Base-by-base conservation (phyloP, 1,140 invertebrate genomes). In the Bursaphelenchus mucronatus region DNA sequence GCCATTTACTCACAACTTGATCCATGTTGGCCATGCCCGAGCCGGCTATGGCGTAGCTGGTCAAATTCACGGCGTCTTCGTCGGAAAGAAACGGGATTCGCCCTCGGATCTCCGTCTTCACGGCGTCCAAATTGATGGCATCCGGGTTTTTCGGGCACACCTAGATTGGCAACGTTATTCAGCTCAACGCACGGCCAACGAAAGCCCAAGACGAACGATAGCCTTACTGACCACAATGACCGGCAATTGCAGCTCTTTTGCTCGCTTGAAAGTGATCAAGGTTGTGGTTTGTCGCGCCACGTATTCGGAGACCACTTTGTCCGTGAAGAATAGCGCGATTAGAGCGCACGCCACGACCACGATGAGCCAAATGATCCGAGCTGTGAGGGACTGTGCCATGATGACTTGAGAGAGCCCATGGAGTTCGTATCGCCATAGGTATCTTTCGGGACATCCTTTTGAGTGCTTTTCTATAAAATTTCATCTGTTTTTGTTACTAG, bases 71-170 rank as follows among this genome's bases (percentile, higher is more conserved):
- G 19, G 57, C 57, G 4, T 59, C 57, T 17, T 44, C 10, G 13
- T 11, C 10, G 21, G 57, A 17, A 11, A 59, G 11, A 7, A 44
- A 44, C 1, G 57, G 57, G n/a, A 59, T 59, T 39, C 30, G 1
- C 13, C 2, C 45, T 2, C 40, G 13, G 19, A 59, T 59, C 30
- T 59, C 57, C 4, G 46, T 2, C 11, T 44, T 59, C 40, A 59
- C 57, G 11, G 11, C 30, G 40, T 59, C 40, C 11, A 59, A 39
- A 17, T 3, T 7, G 11, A 59, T 46, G 17, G 57, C 13, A 39
- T 59, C 57, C 15, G 57, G 57, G 30, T 59, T 59, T 9, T 59
- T 59, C 40, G 57, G 57, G 7, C 57, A 59, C 13, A 59, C 30
- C 30, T 30, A 30, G 2, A 30, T 30, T 30, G 30, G 5, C 30